Percentiles rank a stretch among this genome's conserved stretches.
phyloP scores from a whole-genome alignment of 2,888 invertebrate genomes.

The Caenorhabditis wallacei region DNA sequence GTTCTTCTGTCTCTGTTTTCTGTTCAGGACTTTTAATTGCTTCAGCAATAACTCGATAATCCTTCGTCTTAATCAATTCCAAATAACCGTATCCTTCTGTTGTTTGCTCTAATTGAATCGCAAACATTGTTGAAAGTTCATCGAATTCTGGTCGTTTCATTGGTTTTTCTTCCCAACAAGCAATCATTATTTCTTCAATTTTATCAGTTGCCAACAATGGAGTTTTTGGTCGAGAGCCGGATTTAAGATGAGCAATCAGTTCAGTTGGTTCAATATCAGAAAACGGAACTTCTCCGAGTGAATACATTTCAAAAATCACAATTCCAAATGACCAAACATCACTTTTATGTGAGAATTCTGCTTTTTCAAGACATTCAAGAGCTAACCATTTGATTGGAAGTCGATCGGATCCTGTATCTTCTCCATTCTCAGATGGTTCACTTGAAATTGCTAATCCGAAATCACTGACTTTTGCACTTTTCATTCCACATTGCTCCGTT shows the following conservation, averaged over 20 bases:
- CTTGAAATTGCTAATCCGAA: slow-evolving; percentile 78
- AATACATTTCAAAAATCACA: slow-evolving; percentile 80
- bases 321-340: slow-evolving; percentile 82
- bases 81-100: slow-evolving; percentile 79
- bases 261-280: slow-evolving; percentile 76
- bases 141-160: slow-evolving; percentile 77
- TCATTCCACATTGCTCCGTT: slow-evolving; percentile 70
- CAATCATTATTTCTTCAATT: slow-evolving; percentile 78
- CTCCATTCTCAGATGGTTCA: slow-evolving; percentile 49
- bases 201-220: slow-evolving; percentile 77
- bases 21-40: slow-evolving; percentile 10
- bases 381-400: slow-evolving; percentile 82
- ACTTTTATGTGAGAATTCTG: slow-evolving; percentile 77
- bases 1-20: slow-evolving; percentile 7
- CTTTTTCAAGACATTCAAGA: slow-evolving; percentile 75
- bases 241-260: slow-evolving; percentile 72
- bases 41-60: slow-evolving; percentile 67
- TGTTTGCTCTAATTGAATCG: slow-evolving; percentile 76
- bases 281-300: slow-evolving; percentile 79
- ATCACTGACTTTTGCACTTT: slow-evolving; percentile 80
- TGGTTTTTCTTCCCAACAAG: slow-evolving; percentile 79
- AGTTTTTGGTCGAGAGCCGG: slow-evolving; percentile 75
- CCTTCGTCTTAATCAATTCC: slow-evolving; percentile 68
- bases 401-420: slow-evolving; percentile 66
- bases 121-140: slow-evolving; percentile 75